These are phyloP conservation scores for Meles meles DNA, from an alignment of 2,113 vertebrate species.

Conservation along the genomic window DNA sequence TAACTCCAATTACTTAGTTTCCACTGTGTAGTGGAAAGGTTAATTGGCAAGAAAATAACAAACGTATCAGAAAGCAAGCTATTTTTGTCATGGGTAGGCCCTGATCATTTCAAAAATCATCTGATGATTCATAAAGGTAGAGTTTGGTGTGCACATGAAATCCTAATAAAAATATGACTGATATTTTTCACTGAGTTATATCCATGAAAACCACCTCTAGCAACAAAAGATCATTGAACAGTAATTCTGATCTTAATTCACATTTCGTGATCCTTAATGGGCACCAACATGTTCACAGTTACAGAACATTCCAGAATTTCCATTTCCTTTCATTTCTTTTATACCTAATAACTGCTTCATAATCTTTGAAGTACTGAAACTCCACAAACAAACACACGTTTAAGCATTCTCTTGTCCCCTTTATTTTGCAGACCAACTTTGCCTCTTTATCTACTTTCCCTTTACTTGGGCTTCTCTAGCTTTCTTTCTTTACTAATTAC, in stretches of 20 bases:
- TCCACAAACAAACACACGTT: not conserved
- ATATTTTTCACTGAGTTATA: not conserved
- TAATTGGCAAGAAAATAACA: constrained; percentile 40
- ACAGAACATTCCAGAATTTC: not conserved
- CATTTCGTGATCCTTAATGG: not conserved
- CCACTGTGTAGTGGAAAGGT: constrained; percentile 20
- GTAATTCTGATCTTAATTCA: not conserved
- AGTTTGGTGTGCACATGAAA: not conserved
- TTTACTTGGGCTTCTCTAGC: not conserved
- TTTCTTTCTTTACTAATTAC: not conserved
- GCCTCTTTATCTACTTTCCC: not conserved
- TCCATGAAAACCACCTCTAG: not conserved
- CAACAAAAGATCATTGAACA: not conserved
- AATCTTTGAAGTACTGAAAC: not conserved
- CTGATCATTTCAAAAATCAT: not conserved
- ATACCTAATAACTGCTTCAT: not conserved
- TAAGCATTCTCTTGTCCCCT: not conserved
- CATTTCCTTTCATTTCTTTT: not conserved
- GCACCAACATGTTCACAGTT: not conserved
- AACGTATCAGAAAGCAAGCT: constrained; percentile 5
- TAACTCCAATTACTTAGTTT: constrained; percentile 16
- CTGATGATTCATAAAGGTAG: not conserved
- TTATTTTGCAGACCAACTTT: not conserved
- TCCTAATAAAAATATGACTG: not conserved
- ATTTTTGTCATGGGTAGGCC: not conserved